Evolutionary conservation across 2,797 vertebrate species (phyloP).

Genomic region (Distichodus sexfasciatus): DNA sequence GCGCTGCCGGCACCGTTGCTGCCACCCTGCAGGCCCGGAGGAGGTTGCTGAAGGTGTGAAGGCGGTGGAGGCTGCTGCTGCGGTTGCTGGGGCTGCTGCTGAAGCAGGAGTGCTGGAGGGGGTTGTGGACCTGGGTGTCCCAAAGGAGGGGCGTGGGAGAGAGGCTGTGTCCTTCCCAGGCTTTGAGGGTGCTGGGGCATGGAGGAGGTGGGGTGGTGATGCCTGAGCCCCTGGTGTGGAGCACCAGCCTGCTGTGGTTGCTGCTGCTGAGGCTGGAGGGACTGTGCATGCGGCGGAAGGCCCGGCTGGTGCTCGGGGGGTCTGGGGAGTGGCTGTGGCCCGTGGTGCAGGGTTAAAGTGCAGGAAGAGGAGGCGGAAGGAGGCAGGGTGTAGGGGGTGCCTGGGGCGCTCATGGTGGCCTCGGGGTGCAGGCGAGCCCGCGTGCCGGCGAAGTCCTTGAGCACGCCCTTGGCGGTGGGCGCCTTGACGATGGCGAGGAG

Average conservation of each 20-base stretch:
- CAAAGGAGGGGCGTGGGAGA: constrained; percentile 48
- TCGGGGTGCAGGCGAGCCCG: constrained; percentile 89
- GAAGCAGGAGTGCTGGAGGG: constrained; percentile 78
- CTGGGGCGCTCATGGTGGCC: constrained; percentile 89
- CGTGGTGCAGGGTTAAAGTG: constrained; percentile 96
- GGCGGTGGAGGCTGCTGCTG: no score
- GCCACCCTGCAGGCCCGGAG: constrained; percentile 82
- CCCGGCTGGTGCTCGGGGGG: constrained; percentile 71
- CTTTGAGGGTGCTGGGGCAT: constrained; percentile 77
- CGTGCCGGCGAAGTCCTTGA: constrained; percentile 97
- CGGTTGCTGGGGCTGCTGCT: constrained; percentile 82
- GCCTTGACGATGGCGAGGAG: constrained; percentile 93
- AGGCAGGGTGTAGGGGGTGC: constrained; percentile 74
- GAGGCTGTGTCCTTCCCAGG: constrained; percentile 57
- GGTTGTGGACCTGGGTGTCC: constrained; percentile 71
- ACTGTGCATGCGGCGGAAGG: constrained; percentile 80
- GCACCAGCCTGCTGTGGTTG: constrained; percentile 68
- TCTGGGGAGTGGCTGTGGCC: constrained; percentile 64
- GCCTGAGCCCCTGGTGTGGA: constrained; percentile 80
- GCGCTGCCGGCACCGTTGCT: no score
- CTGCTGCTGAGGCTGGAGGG: constrained; percentile 62
- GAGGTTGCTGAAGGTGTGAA: constrained; percentile 79
- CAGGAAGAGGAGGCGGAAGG: constrained; percentile 83
- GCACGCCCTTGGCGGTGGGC: constrained; percentile 85
- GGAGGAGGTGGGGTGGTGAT: constrained; percentile 78